Base-by-base conservation (phyloP, 2,113 vertebrate species). In the Anhinga anhinga region DNA sequence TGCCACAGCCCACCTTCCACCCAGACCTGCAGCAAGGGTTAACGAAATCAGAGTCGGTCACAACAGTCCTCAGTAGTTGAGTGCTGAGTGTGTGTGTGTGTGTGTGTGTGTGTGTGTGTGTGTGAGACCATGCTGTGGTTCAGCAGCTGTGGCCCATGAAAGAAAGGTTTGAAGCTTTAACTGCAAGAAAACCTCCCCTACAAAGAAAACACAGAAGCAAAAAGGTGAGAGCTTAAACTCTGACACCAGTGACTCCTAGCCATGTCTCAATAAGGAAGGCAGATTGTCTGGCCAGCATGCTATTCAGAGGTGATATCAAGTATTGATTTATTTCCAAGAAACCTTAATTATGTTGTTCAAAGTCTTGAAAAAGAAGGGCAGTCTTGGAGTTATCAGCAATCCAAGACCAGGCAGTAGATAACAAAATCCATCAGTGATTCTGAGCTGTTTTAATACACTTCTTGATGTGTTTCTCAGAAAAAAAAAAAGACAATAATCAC, bases 291-390 rank as follows among this genome's bases (percentile, higher is more conserved):
- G 78, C 66, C 73, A 66, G 71, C 21, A 10, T 15, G 55, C n/a
- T 86, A 55, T 86, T 95, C 82, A 67, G 84, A 62, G 40, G 78
- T 77, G 62, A 86, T 91, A 95, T 49, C 50, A 73, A 85, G 45
- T 94, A 96, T 91, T 95, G 94, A 96, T 96, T 93, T 95, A 82
- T 80, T 94, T 94, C 91, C 78, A 82, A 89, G 89, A 87, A 94
- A 91, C 23, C 66, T 85, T 55, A 97, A 95, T 91, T 95, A 88
- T 16, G 32, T 91, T 80, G 81, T 80, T 95, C 86, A 82, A 77
- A 94, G 81, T 85, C 93, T 77, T 83, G 81, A 91, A 95, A 94
- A 76, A 95, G 69, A 56, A 65, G 56, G 25, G 65, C 5, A 1
- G 34, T 82, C 82, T 82, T 67, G 74, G 42, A 82, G 42, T 78